Evolutionary conservation across 2,797 vertebrate genomes (phyloP), one percentile per base, ranked within the genome.

Genomic region (Brachymystax lenok): DNA sequence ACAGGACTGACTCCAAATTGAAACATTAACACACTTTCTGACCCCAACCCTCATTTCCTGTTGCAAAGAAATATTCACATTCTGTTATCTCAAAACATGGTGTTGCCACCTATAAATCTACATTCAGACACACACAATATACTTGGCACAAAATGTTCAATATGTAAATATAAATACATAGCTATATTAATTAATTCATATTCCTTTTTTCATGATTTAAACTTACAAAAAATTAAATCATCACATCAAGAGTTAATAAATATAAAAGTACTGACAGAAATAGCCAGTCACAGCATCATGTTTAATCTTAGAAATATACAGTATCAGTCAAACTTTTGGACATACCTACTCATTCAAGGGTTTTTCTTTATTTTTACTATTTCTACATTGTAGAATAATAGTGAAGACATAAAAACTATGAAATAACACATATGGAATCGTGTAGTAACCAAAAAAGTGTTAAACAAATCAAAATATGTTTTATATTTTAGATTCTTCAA

Each of bases 11-110:
- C 17, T 69, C 33, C 68, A 17, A 19, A 56, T 17, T 72, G 16
- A 56, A 72, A 46, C 40, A 46, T 70, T 46, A 46, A 33, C 51
- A 72, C 51, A 54, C 52, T 56, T 24, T 40, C 40, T 70, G 19
- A 17, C 17, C 35, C 68, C 4, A 13, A 52, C 21, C 51, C 27
- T 6, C 71, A 73, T 54, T 73, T 73, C 52, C 71, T 73, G 7
- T 59, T 12, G 12, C 27, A 61, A 59, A 54, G 13, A 70, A 69
- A 69, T 8, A 40, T n/a, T 69, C 19, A 40, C 30, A 69, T 69
- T 46, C 63, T 16, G 27, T 66, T 24, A 54, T 51, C n/a, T 19
- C 69, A 51, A 54, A 16, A 28, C 24, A 71, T 5, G 50, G 33
- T 14, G 5, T 21, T 28, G 51, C 24, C 69, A 7, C 16, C 5